These are phyloP conservation scores for Henicopernis longicauda DNA, from an alignment of 2,113 vertebrate species.

Conservation along the genomic window DNA sequence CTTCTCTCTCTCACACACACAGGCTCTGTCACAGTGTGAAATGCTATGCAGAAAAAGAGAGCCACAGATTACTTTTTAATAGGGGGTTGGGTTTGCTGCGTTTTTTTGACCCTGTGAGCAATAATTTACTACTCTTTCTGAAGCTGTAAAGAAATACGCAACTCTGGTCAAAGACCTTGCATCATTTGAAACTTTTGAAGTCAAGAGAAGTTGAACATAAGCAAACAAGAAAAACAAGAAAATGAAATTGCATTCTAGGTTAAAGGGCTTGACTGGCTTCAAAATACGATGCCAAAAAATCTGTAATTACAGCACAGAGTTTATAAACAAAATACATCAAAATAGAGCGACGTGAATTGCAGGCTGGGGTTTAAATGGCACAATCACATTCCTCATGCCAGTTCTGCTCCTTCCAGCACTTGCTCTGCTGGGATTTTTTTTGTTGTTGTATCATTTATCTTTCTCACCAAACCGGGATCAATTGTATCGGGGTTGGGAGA, in stretches of 20 bases:
- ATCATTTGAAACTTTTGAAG: not conserved
- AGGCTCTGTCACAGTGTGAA: not conserved
- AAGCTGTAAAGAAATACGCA: not conserved
- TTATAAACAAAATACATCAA: not conserved
- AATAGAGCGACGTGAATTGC: accelerated
- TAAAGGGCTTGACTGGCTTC: not conserved
- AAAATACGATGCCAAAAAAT: not conserved
- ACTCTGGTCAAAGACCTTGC: not conserved
- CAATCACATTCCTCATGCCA: not conserved
- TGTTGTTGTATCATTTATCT: not conserved
- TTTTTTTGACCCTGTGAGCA: not conserved
- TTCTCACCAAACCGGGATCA: not conserved
- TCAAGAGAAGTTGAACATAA: not conserved
- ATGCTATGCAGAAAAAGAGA: not conserved
- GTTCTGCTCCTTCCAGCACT: not conserved
- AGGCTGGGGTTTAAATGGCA: not conserved
- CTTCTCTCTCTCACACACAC: not conserved
- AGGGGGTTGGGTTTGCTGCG: accelerated
- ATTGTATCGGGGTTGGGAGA: not conserved
- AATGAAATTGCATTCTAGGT: not conserved
- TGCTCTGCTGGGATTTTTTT: not conserved
- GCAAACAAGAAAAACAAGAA: not conserved
- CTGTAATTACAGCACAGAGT: not conserved
- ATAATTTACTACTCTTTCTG: not conserved
- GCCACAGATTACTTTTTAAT: not conserved